Evolutionary conservation across 2,113 vertebrate species (phyloP), one percentile per base, ranked within the genome.

Genomic region (Dolichotis patagonum): DNA sequence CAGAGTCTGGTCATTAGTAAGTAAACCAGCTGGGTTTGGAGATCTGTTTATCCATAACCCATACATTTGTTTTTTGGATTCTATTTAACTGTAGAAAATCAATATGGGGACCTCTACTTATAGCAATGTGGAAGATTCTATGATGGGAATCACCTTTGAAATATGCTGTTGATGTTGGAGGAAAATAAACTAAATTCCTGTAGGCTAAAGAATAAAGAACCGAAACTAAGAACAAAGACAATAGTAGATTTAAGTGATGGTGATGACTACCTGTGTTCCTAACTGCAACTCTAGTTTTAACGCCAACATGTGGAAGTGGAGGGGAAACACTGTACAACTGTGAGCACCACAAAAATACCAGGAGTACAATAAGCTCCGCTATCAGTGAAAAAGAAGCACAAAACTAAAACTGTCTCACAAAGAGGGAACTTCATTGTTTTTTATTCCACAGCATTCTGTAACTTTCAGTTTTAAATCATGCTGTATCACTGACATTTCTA

Each of bases 181-280:
- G 35, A 71, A 26, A 78, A 49, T 83, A 67, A 82, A 1, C 60
- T 12, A 86, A 83, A 92, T 89, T 3, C 12, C 1, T 86, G 26
- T 4, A 67, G 1, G 3, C 19, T 14, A 84, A 91, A 85, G 6
- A 67, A 82, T 28, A 77, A 38, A 58, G 6, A 78, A 30, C 2
- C 56, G 19, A 95, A 22, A 97, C 65, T 63, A 46, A 81, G 16
- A 96, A 11, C 3, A 94, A 32, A 43, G 14, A 89, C 1, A 94
- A 49, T 11, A 69, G 16, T 2, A 41, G 5, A 75, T n/a, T 32
- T 84, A 5, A 11, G 7, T 38, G 28, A 7, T 14, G 3, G 8
- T 73, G 30, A 11, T 16, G 3, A 0, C 13, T 60, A 22, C 30
- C 24, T 46, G 2, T 26, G 14, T 86, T 35, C 63, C 4, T 20